Percentiles rank a stretch among this genome's conserved stretches.
Conservation (phyloP, 2,113 vertebrate genomes). For the Bubo blakistoni region DNA sequence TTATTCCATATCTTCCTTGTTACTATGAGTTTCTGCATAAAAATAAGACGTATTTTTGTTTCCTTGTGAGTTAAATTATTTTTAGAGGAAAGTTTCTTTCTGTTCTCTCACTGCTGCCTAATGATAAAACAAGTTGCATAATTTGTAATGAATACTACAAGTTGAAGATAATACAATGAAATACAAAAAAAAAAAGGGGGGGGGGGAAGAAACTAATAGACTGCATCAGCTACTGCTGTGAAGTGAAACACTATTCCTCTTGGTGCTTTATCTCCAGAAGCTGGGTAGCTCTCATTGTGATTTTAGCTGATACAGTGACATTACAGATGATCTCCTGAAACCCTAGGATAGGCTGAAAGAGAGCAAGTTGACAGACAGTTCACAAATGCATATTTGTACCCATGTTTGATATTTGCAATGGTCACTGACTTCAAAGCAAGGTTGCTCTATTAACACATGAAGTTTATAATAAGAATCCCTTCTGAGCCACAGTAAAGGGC, state of each 20-base stretch:
- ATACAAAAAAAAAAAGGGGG: background rate
- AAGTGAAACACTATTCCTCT: background rate
- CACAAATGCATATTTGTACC: background rate
- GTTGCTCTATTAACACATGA: background rate
- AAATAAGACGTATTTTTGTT: background rate
- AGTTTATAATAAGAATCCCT: constrained; percentile 24
- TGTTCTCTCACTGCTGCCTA: background rate
- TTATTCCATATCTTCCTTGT: background rate
- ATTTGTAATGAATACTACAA: background rate
- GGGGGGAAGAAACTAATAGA: background rate
- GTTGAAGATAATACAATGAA: background rate
- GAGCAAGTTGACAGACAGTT: background rate
- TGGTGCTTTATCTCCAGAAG: background rate
- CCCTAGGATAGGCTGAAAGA: background rate
- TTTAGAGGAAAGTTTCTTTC: background rate
- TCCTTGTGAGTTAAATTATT: background rate
- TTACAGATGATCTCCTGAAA: background rate
- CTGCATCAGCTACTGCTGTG: background rate
- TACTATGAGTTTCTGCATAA: background rate
- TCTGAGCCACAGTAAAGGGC: constrained; percentile 16
- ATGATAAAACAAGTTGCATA: background rate
- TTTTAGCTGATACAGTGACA: background rate
- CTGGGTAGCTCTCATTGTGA: background rate
- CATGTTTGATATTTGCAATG: background rate
- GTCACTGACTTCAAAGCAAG: background rate